phyloP scores from a whole-genome alignment of 2,888 invertebrate genomes.

The Drosophila flavopinicola region DNA sequence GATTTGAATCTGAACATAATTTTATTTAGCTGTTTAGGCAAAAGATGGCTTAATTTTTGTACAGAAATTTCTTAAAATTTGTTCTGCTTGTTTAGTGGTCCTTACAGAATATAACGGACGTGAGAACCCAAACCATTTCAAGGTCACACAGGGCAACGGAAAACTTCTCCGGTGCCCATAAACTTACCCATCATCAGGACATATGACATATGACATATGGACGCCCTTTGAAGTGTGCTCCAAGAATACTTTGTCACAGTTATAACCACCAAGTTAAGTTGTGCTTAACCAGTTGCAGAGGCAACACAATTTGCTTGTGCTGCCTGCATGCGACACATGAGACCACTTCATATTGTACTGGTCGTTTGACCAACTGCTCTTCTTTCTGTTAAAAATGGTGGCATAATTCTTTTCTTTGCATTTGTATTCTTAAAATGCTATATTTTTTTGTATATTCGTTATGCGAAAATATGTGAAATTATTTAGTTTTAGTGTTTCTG shows the following conservation, averaged over 20 bases:
- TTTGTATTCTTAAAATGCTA: too few relatives aligned
- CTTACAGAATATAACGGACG: too few relatives aligned
- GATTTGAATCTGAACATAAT: not conserved
- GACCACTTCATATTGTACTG: slow-evolving; percentile 11
- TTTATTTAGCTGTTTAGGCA: too few relatives aligned
- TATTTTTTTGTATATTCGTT: too few relatives aligned
- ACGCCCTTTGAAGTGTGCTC: slow-evolving; percentile 5
- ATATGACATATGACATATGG: slow-evolving; percentile 6
- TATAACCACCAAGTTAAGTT: not conserved
- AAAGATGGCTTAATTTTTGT: too few relatives aligned
- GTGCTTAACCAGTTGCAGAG: not conserved
- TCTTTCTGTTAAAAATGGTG: too few relatives aligned
- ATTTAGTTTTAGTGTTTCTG: too few relatives aligned
- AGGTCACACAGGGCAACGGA: slow-evolving; percentile 2
- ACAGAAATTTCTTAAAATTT: too few relatives aligned
- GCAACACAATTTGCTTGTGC: slow-evolving; percentile 13
- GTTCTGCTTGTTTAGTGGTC: too few relatives aligned
- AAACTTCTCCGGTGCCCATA: slow-evolving; percentile 10
- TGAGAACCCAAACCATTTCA: not conserved
- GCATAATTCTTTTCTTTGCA: too few relatives aligned
- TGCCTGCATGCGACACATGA: slow-evolving; percentile 6
- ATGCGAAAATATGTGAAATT: too few relatives aligned
- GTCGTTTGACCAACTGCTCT: not conserved
- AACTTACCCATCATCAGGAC: too few relatives aligned
- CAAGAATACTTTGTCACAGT: slow-evolving; percentile 16